Evolutionary conservation across 2,888 invertebrate species (phyloP).

Genomic region (Epistrophe eligans): DNA sequence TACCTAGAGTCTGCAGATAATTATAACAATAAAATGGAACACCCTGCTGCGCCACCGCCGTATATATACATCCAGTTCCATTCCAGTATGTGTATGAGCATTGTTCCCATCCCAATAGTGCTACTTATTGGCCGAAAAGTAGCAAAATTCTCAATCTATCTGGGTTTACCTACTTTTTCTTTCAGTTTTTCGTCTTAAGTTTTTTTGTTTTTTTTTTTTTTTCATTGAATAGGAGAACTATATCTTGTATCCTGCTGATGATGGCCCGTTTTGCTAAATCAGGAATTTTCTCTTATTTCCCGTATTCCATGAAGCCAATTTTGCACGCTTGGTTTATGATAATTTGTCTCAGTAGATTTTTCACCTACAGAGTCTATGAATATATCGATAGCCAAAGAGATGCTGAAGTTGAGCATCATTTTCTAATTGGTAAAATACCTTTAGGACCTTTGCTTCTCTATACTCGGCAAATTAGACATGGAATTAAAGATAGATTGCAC

Average conservation of each 20-base stretch:
- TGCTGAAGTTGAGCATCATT: slow-evolving; percentile 61
- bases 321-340: slow-evolving; percentile 68
- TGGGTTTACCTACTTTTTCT: slow-evolving; percentile 31
- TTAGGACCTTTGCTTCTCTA: slow-evolving; percentile 72
- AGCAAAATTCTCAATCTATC: slow-evolving; percentile 50
- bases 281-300: slow-evolving; percentile 11
- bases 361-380: slow-evolving; percentile 10
- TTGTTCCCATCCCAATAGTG: slow-evolving; percentile 51
- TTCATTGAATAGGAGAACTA: slow-evolving; percentile 12
- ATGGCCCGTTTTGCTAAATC: neutral
- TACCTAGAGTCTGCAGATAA: slow-evolving; percentile 26
- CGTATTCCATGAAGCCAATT: slow-evolving; percentile 58
- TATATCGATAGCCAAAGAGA: neutral
- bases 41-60: slow-evolving; percentile 29
- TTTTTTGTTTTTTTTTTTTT: slow-evolving; percentile 6
- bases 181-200: neutral
- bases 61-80: neutral
- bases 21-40: slow-evolving; percentile 60
- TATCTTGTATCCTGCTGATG: slow-evolving; percentile 2
- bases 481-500: slow-evolving; percentile 71
- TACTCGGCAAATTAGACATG: slow-evolving; percentile 67
- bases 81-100: neutral
- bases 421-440: slow-evolving; percentile 82
- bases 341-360: slow-evolving; percentile 55
- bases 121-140: slow-evolving; percentile 76